Conservation (phyloP, 2,797 vertebrate genomes). For the Austrolebias charrua region DNA sequence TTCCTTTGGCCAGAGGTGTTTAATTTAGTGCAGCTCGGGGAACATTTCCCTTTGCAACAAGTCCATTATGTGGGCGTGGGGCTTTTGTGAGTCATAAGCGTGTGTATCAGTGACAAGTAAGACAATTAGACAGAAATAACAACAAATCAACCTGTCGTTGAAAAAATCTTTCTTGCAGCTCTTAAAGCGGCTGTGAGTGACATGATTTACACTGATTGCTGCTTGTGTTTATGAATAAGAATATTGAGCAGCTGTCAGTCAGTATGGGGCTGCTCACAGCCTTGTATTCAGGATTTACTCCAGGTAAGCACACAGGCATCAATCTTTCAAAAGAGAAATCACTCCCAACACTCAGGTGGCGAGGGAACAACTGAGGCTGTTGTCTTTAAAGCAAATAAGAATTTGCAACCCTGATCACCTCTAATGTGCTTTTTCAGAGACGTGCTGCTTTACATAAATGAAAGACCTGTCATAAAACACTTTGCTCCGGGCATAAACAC, state of each 20-base stretch:
- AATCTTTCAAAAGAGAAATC: constrained; percentile 42
- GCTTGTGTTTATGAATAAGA: constrained; percentile 70
- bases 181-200: constrained; percentile 47
- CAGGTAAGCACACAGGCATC: constrained; percentile 52
- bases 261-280: constrained; percentile 30
- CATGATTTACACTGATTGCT: constrained; percentile 75
- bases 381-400: constrained; percentile 19
- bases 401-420: background rate
- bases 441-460: constrained; percentile 32
- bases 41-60: constrained; percentile 61
- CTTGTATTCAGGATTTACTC: constrained; percentile 38
- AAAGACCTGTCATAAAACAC: constrained; percentile 50
- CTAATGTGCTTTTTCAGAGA: background rate
- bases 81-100: constrained; percentile 67
- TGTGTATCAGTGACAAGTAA: constrained; percentile 72
- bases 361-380: constrained; percentile 16
- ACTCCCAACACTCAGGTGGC: constrained; percentile 9
- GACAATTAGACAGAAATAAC: constrained; percentile 78
- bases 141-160: constrained; percentile 74
- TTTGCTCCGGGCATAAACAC: constrained; percentile 78
- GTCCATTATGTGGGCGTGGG: constrained; percentile 72
- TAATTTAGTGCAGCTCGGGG: constrained; percentile 45
- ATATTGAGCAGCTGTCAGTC: constrained; percentile 67
- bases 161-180: constrained; percentile 58
- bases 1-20: constrained; percentile 22